Conservation (phyloP, 2,797 vertebrate species). For the Acanthopagrus latus region DNA sequence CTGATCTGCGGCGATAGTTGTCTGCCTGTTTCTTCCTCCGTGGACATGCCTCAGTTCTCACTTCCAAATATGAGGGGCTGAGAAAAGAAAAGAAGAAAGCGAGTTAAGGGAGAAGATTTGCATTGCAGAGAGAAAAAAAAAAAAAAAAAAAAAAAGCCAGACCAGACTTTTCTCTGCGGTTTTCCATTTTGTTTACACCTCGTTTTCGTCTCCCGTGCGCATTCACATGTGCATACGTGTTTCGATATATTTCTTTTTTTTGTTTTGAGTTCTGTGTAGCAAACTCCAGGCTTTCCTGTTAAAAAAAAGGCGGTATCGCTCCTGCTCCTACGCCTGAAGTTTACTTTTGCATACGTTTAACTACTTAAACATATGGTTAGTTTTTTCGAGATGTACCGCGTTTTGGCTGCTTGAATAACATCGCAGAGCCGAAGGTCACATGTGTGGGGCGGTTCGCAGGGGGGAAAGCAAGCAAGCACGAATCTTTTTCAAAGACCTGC, state of each 20-base stretch:
- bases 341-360: constrained; percentile 1
- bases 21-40: constrained; percentile 32
- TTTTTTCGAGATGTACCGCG: not conserved
- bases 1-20: constrained; percentile 37
- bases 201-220: not conserved
- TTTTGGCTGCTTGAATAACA: not conserved
- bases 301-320: not conserved
- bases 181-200: constrained; percentile 14
- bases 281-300: constrained; percentile 4
- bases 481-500: constrained; percentile 6
- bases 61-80: constrained; percentile 31
- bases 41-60: constrained; percentile 52
- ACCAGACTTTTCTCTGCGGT: not conserved
- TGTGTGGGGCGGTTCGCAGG: not conserved
- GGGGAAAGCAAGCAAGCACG: not conserved
- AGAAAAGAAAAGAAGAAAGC: not conserved
- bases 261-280: not conserved
- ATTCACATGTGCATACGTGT: not conserved
- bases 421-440: constrained; percentile 12
- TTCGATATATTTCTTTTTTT: no score
- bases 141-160: not conserved
- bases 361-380: not conserved
- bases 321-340: not conserved
- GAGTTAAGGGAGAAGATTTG: constrained; percentile 17
- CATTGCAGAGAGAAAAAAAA: constrained; percentile 3